Conservation (phyloP, 1,140 invertebrate genomes). For the Meloidogyne exigua region DNA sequence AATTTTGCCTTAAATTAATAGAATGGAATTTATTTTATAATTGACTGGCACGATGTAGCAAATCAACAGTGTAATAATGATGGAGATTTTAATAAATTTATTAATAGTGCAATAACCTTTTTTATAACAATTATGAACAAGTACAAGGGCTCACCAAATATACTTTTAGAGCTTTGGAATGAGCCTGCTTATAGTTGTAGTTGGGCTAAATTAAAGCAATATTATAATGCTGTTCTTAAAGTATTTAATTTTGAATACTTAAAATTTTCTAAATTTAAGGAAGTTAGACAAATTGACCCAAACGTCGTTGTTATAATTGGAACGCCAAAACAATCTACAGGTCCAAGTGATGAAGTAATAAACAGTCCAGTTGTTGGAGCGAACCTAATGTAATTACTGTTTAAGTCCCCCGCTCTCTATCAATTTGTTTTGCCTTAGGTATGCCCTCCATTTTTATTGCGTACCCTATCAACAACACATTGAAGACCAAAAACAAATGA, state of each 20-base stretch:
- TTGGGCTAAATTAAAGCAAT: neutral
- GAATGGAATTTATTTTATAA: slow-evolving; percentile 1
- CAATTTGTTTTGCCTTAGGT: too few species aligned
- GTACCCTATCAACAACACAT: neutral
- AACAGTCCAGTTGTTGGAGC: neutral
- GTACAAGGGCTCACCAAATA: neutral
- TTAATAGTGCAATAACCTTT: neutral
- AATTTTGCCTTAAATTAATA: neutral
- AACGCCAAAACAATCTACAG: neutral
- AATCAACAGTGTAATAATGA: neutral
- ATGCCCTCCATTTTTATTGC: neutral
- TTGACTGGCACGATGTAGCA: neutral
- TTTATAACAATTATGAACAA: neutral
- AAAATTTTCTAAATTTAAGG: neutral
- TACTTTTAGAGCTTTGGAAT: neutral
- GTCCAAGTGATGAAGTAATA: neutral
- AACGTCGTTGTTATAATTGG: neutral
- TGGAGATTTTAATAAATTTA: neutral
- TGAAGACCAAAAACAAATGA: neutral
- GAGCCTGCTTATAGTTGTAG: neutral
- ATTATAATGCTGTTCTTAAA: neutral
- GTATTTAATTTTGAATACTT: neutral
- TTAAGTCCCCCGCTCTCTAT: too few species aligned
- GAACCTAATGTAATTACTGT: neutral
- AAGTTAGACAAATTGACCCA: neutral